A percentile compares a stretch with the other conserved stretches of the same genome.
These are phyloP conservation scores for Cybosia mesomella DNA, from an alignment of 2,888 invertebrate genomes.

Conservation along the genomic window DNA sequence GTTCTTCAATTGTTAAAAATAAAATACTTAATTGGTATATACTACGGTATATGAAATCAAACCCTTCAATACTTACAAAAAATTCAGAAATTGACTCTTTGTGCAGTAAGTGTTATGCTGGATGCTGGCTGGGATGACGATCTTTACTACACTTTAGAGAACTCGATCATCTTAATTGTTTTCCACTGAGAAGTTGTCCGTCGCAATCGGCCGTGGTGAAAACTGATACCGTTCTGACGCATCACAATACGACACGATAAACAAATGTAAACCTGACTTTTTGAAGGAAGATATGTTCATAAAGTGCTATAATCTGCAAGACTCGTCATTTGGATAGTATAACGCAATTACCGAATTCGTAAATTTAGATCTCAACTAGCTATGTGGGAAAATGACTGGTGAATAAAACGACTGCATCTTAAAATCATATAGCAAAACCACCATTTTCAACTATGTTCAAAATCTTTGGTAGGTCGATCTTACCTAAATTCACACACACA, in stretches of 20 bases:
- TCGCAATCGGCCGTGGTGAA: neutral
- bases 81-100: neutral
- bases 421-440: neutral
- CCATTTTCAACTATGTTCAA: no score
- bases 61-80: no score
- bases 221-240: neutral
- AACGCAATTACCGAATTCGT: no score
- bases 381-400: neutral
- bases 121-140: neutral
- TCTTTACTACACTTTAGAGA: neutral
- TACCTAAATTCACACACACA: neutral
- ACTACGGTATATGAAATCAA: no score
- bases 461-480: neutral
- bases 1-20: no score
- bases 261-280: neutral
- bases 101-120: conserved; percentile 4
- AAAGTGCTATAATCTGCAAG: neutral
- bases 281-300: neutral
- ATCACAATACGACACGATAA: neutral
- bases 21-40: no score
- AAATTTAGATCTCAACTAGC: no score
- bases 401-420: neutral
- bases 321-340: neutral
- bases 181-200: no score
- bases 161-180: neutral